A percentile compares a stretch with the other conserved stretches of the same genome.
phyloP scores from a whole-genome alignment of 2,888 invertebrate species.

The Aphidius colemani region DNA sequence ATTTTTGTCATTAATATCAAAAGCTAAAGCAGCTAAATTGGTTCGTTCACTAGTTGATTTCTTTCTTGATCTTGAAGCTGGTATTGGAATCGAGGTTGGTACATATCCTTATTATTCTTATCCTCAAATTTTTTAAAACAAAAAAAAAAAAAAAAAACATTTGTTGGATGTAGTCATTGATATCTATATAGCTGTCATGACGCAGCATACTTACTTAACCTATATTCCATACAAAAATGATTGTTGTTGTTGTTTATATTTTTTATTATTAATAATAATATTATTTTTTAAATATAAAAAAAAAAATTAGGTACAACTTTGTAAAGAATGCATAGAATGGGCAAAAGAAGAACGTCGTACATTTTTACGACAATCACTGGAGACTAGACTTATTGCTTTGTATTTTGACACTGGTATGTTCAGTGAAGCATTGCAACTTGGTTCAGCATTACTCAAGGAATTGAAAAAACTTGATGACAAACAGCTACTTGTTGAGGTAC shows the following conservation, averaged over 20 bases:
- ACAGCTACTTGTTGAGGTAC: slow-evolving; percentile 96
- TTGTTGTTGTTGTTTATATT: no score
- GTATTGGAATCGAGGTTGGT: slow-evolving; percentile 86
- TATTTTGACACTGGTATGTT: slow-evolving; percentile 93
- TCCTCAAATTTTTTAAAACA: no score
- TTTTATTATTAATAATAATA: no score
- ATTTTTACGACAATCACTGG: slow-evolving; percentile 93
- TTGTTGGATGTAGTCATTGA: no score
- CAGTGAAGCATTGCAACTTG: slow-evolving; percentile 81
- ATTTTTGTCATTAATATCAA: slow-evolving; percentile 92
- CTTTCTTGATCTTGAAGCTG: slow-evolving; percentile 95
- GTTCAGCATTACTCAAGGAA: slow-evolving; percentile 88
- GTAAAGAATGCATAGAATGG: slow-evolving; percentile 99
- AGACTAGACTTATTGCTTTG: slow-evolving; percentile 91
- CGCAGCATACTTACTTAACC: background rate
- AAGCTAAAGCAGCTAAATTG: slow-evolving; percentile 98
- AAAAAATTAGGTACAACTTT: slow-evolving; percentile 81
- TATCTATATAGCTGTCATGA: slow-evolving; percentile 6
- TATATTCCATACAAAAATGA: no score
- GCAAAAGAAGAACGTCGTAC: slow-evolving; percentile 97
- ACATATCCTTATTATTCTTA: no score
- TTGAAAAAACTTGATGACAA: slow-evolving; percentile 99
- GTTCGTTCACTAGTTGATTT: slow-evolving; percentile 96
- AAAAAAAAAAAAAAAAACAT: no score
- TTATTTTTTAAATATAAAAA: no score